Conservation (phyloP, 1,140 invertebrate species). For the Eufriesea mexicana region DNA sequence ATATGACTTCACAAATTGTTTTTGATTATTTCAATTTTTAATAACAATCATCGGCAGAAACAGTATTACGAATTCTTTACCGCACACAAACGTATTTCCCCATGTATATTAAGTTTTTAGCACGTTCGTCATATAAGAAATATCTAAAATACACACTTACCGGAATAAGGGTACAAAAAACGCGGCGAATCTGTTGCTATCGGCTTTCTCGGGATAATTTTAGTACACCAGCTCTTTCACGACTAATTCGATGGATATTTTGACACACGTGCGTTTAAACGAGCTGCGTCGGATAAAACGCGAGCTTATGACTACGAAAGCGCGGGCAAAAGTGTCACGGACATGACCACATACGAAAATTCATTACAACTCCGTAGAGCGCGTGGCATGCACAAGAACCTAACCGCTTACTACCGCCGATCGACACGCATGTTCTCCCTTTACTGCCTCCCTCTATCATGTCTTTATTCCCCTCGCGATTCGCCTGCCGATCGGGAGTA, state of each 20-base stretch:
- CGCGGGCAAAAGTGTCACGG: slow-evolving; percentile 11
- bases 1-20: neutral
- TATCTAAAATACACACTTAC: slow-evolving; percentile 5
- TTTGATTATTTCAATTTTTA: neutral
- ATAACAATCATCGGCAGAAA: neutral
- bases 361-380: neutral
- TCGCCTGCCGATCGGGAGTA: neutral
- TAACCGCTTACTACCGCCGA: slow-evolving; percentile 22
- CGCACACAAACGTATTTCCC: neutral
- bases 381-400: neutral
- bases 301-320: neutral
- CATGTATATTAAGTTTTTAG: neutral
- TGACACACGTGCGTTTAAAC: neutral
- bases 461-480: slow-evolving; percentile 40
- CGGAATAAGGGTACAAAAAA: neutral
- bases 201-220: neutral
- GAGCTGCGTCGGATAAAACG: neutral
- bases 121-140: neutral
- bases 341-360: neutral
- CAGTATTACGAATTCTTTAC: neutral
- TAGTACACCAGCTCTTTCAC: neutral
- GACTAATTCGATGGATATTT: neutral
- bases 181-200: neutral
- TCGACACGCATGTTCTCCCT: slow-evolving; percentile 40
- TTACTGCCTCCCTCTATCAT: slow-evolving; percentile 58